These are phyloP conservation scores for Xanthorhoe spadicearia DNA, from an alignment of 2,888 invertebrate species.

Conservation along the genomic window DNA sequence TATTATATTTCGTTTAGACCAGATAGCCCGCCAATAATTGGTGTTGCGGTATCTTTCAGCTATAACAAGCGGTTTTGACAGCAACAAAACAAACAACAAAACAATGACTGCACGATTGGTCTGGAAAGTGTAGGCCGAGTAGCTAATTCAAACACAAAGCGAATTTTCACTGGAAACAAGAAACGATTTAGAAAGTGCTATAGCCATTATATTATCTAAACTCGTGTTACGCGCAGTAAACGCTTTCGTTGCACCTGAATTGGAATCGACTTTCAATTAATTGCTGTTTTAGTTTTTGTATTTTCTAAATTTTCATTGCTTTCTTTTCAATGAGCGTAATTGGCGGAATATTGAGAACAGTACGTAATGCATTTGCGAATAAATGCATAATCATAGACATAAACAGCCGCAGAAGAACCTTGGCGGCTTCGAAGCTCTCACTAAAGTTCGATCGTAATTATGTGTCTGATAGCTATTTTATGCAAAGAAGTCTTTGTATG, in stretches of 20 bases:
- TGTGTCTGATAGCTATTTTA: conserved; percentile 66
- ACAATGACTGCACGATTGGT: conserved; percentile 44
- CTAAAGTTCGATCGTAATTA: conserved; percentile 54
- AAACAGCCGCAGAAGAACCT: conserved; percentile 26
- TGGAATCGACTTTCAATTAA: conserved; percentile 68
- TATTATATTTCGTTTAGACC: conserved; percentile 33
- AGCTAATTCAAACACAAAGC: conserved; percentile 53
- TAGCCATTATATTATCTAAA: conserved; percentile 61
- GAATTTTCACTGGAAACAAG: conserved; percentile 58
- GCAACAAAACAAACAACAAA: conserved; percentile 36
- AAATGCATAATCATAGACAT: neutral
- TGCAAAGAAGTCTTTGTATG: conserved; percentile 70
- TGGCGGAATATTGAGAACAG: neutral
- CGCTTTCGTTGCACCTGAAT: conserved; percentile 70
- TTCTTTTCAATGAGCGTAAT: conserved; percentile 17
- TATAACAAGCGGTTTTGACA: conserved; percentile 17
- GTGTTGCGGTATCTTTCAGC: conserved; percentile 18
- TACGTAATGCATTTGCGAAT: neutral
- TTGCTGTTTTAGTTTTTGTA: conserved; percentile 50
- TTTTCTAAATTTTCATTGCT: conserved; percentile 44
- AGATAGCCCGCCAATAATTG: conserved; percentile 36
- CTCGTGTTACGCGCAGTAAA: conserved; percentile 67
- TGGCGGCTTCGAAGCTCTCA: conserved; percentile 32
- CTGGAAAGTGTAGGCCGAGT: conserved; percentile 50
- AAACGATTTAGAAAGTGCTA: conserved; percentile 71